Base-by-base conservation (phyloP, 2,797 vertebrate genomes). In the Aulostomus chinensis region DNA sequence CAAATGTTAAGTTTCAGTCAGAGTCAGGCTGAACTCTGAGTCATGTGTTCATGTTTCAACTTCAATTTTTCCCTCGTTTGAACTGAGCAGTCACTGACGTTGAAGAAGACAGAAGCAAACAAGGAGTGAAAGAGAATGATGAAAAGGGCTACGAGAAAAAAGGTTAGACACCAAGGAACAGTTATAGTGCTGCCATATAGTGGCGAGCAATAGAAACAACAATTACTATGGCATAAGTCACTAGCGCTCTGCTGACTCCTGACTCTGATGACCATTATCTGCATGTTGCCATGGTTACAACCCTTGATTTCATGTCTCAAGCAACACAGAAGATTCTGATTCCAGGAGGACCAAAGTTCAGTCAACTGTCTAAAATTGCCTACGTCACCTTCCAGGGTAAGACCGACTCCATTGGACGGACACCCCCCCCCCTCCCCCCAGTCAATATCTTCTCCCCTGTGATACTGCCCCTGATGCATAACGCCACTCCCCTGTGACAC, bases 361-460 rank as follows among this genome's bases (percentile, higher is more conserved):
- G 86, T 63, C 84, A 87, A 52, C 65, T 91, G 68, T 90, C 90
- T 24, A 87, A 83, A 74, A 81, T 91, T 7, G 76, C 87, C 18
- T 89, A 86, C 10, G 39, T 91, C 64, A 68, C 59, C 45, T 91
- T 86, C 47, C 81, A 88, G 88, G 89, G 90, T 91, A 89, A 89
- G 85, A 72, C 33, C 0, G 8, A 7, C 5, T 15, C 12, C 16
- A 6, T 5, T 13, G 10, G 2, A 12, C 2, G 9, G 3, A 26
- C 6, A 17, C 4, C 3, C 20, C 14, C 5, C 10, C 2, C 18
- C 32, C 28, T 35, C 36, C 33, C 21, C 28, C 16, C 2, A 9
- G 5, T 4, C 34, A 18, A n/a, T 14, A 35, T 3, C 33, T 14
- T 26, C 10, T n/a, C 16, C 12, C 8, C 9, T n/a, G n/a, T n/a